Conservation (phyloP, 2,888 invertebrate genomes). For the Megaustenia siamemsis region DNA sequence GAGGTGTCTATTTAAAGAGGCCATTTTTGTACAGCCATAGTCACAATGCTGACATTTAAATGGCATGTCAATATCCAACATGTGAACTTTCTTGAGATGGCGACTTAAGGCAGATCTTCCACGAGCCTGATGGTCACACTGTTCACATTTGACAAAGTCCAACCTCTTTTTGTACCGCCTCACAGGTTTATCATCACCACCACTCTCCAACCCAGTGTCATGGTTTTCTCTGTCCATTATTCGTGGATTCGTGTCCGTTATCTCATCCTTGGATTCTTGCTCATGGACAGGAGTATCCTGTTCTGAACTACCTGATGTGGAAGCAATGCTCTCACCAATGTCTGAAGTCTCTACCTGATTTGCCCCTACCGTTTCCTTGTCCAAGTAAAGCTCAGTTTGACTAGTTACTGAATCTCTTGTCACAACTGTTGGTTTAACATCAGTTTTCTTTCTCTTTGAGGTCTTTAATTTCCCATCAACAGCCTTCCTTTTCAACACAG, state of each 20-base stretch:
- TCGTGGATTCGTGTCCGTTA: background rate
- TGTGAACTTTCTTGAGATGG: conserved; percentile 60
- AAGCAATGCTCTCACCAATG: conserved; percentile 53
- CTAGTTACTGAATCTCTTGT: background rate
- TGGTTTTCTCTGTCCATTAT: conserved; percentile 46
- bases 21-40: conserved; percentile 71
- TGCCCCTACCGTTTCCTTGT: conserved; percentile 7
- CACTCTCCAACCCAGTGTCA: conserved; percentile 53
- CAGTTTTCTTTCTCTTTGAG: background rate
- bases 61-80: conserved; percentile 55
- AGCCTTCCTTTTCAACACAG: background rate
- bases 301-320: conserved; percentile 51
- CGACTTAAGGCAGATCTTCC: conserved; percentile 60
- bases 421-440: background rate
- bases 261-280: conserved; percentile 44
- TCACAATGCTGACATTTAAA: conserved; percentile 54
- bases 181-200: conserved; percentile 51
- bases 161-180: conserved; percentile 55
- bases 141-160: conserved; percentile 57
- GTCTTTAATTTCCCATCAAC: background rate
- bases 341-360: conserved; percentile 46
- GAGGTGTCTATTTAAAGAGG: conserved; percentile 75
- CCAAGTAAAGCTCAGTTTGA: background rate
- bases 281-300: conserved; percentile 52
- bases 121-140: conserved; percentile 58